Percentiles rank a stretch among this genome's conserved stretches.
Evolutionary conservation across 1,140 invertebrate species (phyloP).

Genomic region (Dufourea novaeangliae): DNA sequence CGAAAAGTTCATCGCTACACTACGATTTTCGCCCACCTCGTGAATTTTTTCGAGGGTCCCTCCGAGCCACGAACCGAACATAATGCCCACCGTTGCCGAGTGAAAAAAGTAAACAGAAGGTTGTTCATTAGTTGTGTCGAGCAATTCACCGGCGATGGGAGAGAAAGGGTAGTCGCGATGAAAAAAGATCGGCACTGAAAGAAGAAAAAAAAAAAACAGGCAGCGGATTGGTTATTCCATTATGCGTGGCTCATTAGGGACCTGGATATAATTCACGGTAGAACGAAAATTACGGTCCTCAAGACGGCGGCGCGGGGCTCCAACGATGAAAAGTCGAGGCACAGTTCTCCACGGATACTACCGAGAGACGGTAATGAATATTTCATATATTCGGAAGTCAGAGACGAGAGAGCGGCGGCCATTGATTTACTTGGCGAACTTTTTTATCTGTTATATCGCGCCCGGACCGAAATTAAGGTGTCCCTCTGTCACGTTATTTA

Average conservation of each 20-base stretch:
- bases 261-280: slow-evolving; percentile 56
- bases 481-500: slow-evolving; percentile 39
- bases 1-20: too few species aligned
- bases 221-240: slow-evolving; percentile 62
- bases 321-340: slow-evolving; percentile 53
- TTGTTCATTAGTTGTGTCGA: slow-evolving; percentile 51
- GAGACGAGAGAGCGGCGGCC: background rate
- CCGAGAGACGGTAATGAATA: slow-evolving; percentile 58
- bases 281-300: slow-evolving; percentile 58
- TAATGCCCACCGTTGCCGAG: background rate
- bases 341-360: slow-evolving; percentile 50
- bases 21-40: background rate
- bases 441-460: background rate
- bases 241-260: slow-evolving; percentile 61
- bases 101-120: slow-evolving; percentile 21
- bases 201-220: background rate
- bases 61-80: too few species aligned
- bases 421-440: slow-evolving; percentile 15
- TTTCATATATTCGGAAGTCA: slow-evolving; percentile 53
- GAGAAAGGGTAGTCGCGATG: background rate
- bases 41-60: background rate
- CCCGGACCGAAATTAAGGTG: slow-evolving; percentile 25
- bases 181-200: background rate
- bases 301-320: background rate
- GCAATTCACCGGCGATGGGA: slow-evolving; percentile 25